Evolutionary conservation across 2,888 invertebrate species (phyloP), one percentile per base, ranked within the genome.

Genomic region (Apodemia zela): DNA sequence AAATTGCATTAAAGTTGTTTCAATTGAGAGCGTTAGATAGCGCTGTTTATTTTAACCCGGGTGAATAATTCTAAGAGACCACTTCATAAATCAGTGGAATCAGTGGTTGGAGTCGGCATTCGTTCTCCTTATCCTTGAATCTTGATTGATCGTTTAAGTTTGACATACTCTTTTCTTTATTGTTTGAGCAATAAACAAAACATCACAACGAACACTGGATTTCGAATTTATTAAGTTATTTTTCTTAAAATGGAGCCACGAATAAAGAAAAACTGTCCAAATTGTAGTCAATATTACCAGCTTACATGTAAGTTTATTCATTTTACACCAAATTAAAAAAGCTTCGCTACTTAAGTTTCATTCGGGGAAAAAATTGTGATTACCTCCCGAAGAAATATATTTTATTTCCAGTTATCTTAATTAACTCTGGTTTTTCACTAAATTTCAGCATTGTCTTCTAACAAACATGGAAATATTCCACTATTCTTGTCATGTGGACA

Each of bases 401-500:
- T 45, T 6, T 42, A 3, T 42, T 45, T n/a, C 6, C 3, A n/a
- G 15, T 7, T n/a, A 45, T 45, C 45, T 0, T 5, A 7, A n/a
- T 45, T n/a, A 45, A 45, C 25, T 25, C 10, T 21, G 4, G 0
- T 0, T 3, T 42, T 42, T 42, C 2, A 2, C 25, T 4, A 8
- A 57, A 25, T 67, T 73, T 60, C 72, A 85, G 84, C 71, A 21
- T 57, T 72, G 6, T 65, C 78, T 60, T 71, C 76, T 1, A 71
- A 76, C 35, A 49, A 70, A 42, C 80, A 80, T 71, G 71, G 71
- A 5, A 88, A 87, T 65, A 70, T 89, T 47, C 96, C 96, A 0
- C 81, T 95, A 29, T 81, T 95, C 49, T 78, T 96, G 65, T 73
- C 88, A 66, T 96, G 96, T 75, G 94, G 94, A 0, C 96, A 96